phyloP scores from a whole-genome alignment of 2,113 vertebrate genomes.

The Percopsis transmontana region DNA sequence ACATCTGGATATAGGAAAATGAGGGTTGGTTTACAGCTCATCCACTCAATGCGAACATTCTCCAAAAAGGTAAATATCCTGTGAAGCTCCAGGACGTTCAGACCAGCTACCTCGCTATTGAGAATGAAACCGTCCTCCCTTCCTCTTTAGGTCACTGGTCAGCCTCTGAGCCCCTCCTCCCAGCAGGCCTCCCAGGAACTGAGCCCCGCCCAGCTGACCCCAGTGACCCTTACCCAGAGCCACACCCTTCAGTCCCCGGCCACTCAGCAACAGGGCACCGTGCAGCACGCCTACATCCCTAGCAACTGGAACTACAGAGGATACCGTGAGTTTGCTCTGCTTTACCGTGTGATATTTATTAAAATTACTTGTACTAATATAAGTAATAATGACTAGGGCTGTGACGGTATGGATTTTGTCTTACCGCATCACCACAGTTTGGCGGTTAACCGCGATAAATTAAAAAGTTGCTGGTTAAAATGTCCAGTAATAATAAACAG shows the following conservation, averaged over 20 bases:
- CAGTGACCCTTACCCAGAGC: slow-evolving; percentile 78
- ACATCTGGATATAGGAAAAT: too few species aligned
- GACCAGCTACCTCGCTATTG: background rate
- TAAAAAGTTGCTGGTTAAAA: too few species aligned
- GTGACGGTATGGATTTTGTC: too few species aligned
- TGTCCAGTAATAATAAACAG: too few species aligned
- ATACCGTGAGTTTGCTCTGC: slow-evolving; percentile 83
- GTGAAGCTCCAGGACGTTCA: background rate
- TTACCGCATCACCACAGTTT: too few species aligned
- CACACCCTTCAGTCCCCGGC: slow-evolving; percentile 80
- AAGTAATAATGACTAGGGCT: too few species aligned
- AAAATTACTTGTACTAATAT: background rate
- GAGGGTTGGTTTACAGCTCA: too few species aligned
- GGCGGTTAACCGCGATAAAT: too few species aligned
- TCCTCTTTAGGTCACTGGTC: slow-evolving; percentile 78
- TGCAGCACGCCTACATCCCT: slow-evolving; percentile 92
- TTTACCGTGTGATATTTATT: too few species aligned
- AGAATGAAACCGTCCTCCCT: too few species aligned
- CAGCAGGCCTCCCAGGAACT: slow-evolving; percentile 88
- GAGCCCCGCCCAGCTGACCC: slow-evolving; percentile 85
- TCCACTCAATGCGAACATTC: too few species aligned
- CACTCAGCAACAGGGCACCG: slow-evolving; percentile 78
- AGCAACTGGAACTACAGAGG: slow-evolving; percentile 92
- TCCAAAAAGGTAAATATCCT: too few species aligned
- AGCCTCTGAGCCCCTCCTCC: slow-evolving; percentile 89